Conservation (phyloP, 92 coral and sea anemone species). For the Epizoanthus ramosus region DNA sequence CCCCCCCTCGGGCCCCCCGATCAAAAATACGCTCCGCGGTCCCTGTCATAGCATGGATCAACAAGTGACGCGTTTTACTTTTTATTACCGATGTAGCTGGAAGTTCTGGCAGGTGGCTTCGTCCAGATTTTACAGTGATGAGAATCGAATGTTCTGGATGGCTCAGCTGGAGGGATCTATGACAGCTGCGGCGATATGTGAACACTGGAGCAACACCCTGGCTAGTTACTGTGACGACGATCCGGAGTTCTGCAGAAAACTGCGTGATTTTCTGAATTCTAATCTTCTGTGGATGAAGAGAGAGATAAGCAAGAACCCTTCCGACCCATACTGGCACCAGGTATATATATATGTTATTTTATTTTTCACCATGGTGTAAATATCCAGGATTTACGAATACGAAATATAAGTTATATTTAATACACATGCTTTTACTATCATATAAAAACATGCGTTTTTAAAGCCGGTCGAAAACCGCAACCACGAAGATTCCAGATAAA, state of each 20-base stretch:
- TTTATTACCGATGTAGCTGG: neutral
- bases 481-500: too few species aligned
- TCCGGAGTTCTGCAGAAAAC: slow-evolving; percentile 63
- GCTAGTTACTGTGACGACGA: slow-evolving; percentile 71
- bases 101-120: slow-evolving; percentile 36
- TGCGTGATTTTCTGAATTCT: slow-evolving; percentile 54
- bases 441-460: too few species aligned
- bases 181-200: slow-evolving; percentile 79
- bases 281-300: slow-evolving; percentile 66
- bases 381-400: too few species aligned
- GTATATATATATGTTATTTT: slow-evolving; percentile 27
- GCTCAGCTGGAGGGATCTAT: slow-evolving; percentile 75
- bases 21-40: too few species aligned
- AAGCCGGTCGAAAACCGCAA: too few species aligned
- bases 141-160: slow-evolving; percentile 36
- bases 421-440: too few species aligned
- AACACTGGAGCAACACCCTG: slow-evolving; percentile 62
- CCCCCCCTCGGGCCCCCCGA: too few species aligned
- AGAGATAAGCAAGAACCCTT: slow-evolving; percentile 57
- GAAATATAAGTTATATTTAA: too few species aligned
- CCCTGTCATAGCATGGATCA: too few species aligned
- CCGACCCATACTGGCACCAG: slow-evolving; percentile 90
- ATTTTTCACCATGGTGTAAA: too few species aligned
- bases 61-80: too few species aligned
- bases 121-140: slow-evolving; percentile 28